Conservation (phyloP, 2,797 vertebrate genomes). For the Austrolebias charrua region DNA sequence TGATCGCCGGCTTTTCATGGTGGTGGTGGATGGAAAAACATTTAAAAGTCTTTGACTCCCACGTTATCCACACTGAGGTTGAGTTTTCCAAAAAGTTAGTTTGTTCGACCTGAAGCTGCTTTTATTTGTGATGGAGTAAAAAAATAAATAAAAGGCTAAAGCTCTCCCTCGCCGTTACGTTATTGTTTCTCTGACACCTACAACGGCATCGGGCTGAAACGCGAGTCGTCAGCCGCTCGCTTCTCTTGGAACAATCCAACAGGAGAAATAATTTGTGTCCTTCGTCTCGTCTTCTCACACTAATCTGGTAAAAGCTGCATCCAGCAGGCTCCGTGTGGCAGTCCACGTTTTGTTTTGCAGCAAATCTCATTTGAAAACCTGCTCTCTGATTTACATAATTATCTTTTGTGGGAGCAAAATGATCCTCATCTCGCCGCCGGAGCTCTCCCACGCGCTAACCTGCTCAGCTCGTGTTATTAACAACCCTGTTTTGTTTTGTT, state of each 20-base stretch:
- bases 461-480: slow-evolving; percentile 58
- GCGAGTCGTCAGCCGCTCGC: background rate
- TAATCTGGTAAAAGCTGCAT: slow-evolving; percentile 18
- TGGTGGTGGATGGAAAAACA: no score
- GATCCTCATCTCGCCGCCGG: slow-evolving; percentile 46
- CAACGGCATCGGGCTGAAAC: background rate
- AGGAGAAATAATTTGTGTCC: background rate
- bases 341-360: slow-evolving; percentile 50
- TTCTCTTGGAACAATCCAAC: background rate
- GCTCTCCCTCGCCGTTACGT: no score
- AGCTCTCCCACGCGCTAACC: slow-evolving; percentile 55
- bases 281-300: slow-evolving; percentile 5
- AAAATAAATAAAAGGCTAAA: background rate
- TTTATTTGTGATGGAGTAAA: no score
- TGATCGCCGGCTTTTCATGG: no score
- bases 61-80: no score
- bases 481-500: slow-evolving; percentile 58
- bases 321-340: slow-evolving; percentile 11
- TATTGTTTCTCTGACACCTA: background rate
- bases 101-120: no score
- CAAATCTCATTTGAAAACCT: slow-evolving; percentile 56
- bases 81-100: no score
- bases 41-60: no score
- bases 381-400: slow-evolving; percentile 60
- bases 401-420: slow-evolving; percentile 53